Evolutionary conservation across 2,888 invertebrate species (phyloP), one percentile per base, ranked within the genome.

Genomic region (Agrochola macilenta): DNA sequence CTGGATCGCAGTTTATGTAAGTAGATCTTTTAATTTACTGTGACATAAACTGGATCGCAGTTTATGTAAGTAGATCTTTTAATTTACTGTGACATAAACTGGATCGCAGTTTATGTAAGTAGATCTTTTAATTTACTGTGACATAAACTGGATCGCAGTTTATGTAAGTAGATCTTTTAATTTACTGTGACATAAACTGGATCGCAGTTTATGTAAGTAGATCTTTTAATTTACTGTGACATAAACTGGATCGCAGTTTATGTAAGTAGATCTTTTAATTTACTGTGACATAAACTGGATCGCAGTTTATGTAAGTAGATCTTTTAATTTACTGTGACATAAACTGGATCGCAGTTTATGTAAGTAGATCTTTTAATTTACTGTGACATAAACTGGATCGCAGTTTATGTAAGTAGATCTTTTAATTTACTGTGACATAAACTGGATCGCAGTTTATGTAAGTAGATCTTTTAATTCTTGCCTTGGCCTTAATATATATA

Each of bases 81-180:
- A n/a, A n/a, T n/a, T n/a, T n/a, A n/a, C n/a, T 54, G 54, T 14
- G n/a, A 54, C 43, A 63, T 43, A 26, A 63, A 74, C 54, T 74
- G 17, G 23, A 26, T 46, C 17, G 49, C 26, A 26, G 2, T 52
- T 39, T 49, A 49, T 75, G 12, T 23, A 61, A 61, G 52, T 39
- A 61, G 17, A 39, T 52, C 3, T 72, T 73, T 58, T 49, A 60
- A 60, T 74, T 8, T n/a, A n/a, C n/a, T n/a, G n/a, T n/a, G n/a
- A n/a, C n/a, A n/a, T n/a, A n/a, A n/a, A n/a, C n/a, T n/a, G n/a
- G n/a, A n/a, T n/a, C n/a, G n/a, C n/a, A n/a, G n/a, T n/a, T n/a
- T n/a, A n/a, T n/a, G n/a, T n/a, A n/a, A n/a, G n/a, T n/a, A n/a
- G n/a, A n/a, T n/a, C n/a, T n/a, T n/a, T n/a, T n/a, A n/a, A n/a